A percentile compares a stretch with the other conserved stretches of the same genome.
Conservation (phyloP, 2,113 vertebrate genomes). For the Leuciscus idus region DNA sequence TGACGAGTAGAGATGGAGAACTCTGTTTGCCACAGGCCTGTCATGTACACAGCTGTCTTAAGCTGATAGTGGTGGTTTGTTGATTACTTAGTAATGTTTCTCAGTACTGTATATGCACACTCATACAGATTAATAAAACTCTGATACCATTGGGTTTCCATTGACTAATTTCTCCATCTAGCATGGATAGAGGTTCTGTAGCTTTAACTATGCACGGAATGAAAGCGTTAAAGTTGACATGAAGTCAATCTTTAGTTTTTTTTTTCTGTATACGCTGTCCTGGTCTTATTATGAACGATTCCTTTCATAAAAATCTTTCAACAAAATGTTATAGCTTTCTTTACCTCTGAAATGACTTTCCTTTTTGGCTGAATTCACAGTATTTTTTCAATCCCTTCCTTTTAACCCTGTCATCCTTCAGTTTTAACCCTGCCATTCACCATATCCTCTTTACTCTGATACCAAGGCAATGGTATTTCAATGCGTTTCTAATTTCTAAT, state of each 20-base stretch:
- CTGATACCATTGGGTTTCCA: not conserved
- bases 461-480: too few relatives aligned
- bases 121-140: not conserved
- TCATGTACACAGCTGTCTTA: conserved; percentile 19
- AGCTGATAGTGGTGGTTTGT: conserved; percentile 27
- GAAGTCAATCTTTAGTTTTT: not conserved
- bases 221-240: not conserved
- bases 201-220: not conserved
- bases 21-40: conserved; percentile 16
- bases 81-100: not conserved
- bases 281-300: not conserved
- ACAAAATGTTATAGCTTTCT: not conserved
- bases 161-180: not conserved
- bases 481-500: too few relatives aligned
- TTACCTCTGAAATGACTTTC: not conserved
- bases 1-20: conserved; percentile 4
- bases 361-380: not conserved
- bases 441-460: too few relatives aligned
- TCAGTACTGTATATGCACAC: not conserved
- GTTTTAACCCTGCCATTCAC: not conserved
- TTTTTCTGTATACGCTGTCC: not conserved
- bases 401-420: not conserved
- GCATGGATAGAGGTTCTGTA: not conserved
- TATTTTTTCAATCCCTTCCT: not conserved
- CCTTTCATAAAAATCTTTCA: not conserved